Evolutionary conservation across 2,113 vertebrate genomes (phyloP), one percentile per base, ranked within the genome.

Genomic region (Lepisosteus oculatus): DNA sequence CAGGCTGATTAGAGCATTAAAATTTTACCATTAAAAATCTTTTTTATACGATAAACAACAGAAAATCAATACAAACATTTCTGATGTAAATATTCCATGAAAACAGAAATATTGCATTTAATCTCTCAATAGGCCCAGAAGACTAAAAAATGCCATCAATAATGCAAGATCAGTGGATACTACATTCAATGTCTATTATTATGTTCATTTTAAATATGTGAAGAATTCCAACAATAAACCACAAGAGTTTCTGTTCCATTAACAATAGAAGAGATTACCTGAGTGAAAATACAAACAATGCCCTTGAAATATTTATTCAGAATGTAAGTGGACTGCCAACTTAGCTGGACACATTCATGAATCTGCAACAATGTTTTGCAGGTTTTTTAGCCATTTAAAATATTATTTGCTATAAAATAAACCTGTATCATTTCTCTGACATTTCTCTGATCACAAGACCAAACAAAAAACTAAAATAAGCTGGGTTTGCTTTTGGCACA

Each of bases 51-150:
- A 43, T 71, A 76, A 78, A 70, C 68, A 63, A 82, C 67, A 65
- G 43, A 55, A 29, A 77, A 85, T 88, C 79, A 11, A 85, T 86
- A 79, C n/a, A 65, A 61, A 77, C 76, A 74, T 70, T 67, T 67
- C 72, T 75, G 74, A 77, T 72, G 79, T 84, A 83, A 80, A 84
- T 85, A 85, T 85, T 84, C 77, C 43, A 74, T 76, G 79, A 80
- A 72, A 85, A 85, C 74, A 83, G 72, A 81, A 79, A 76, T 78
- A 80, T 80, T 80, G 79, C 75, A 76, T 83, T 80, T 83, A 88
- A 82, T 77, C 79, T 82, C 76, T 81, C 81, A 74, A 78, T 81
- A 80, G 80, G 72, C 71, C 73, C 55, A 68, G 70, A 73, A 67
- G 80, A 79, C 73, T 79, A 69, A 79, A 65, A 76, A 75, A 70